Percentiles rank a stretch among this genome's conserved stretches.
These are phyloP conservation scores for Pherbina coryleti DNA, from an alignment of 2,888 invertebrate species.

Conservation along the genomic window DNA sequence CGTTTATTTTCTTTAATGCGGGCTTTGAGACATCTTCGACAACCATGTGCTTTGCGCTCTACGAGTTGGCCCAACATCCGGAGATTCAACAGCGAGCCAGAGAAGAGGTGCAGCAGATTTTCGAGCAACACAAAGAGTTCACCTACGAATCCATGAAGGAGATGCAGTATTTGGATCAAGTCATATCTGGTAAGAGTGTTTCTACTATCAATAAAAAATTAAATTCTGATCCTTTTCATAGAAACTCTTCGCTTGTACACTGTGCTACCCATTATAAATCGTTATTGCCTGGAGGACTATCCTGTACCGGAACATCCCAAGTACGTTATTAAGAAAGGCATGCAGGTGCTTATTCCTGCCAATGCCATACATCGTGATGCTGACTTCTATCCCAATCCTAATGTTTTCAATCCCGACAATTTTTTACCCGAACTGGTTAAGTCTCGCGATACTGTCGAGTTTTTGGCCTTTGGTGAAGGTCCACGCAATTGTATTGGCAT, in stretches of 20 bases:
- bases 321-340: constrained; percentile 69
- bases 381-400: constrained; percentile 71
- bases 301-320: constrained; percentile 71
- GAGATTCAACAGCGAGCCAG: constrained; percentile 69
- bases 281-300: constrained; percentile 71
- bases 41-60: constrained; percentile 70
- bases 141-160: constrained; percentile 61
- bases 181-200: constrained; percentile 64
- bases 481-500: constrained; percentile 64
- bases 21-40: constrained; percentile 72
- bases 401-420: constrained; percentile 74
- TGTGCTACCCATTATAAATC: constrained; percentile 71
- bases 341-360: constrained; percentile 54
- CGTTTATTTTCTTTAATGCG: constrained; percentile 71
- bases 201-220: neutral
- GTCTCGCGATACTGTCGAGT: constrained; percentile 68
- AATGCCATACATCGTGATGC: constrained; percentile 73
- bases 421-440: constrained; percentile 73
- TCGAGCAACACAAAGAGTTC: constrained; percentile 51
- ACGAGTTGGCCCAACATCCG: constrained; percentile 70
- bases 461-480: constrained; percentile 65
- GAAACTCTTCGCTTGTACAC: constrained; percentile 73
- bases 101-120: constrained; percentile 64
- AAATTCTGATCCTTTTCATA: constrained; percentile 47
- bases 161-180: constrained; percentile 60